Base-by-base conservation (phyloP, 2,113 vertebrate genomes). In the Fulica atra region DNA sequence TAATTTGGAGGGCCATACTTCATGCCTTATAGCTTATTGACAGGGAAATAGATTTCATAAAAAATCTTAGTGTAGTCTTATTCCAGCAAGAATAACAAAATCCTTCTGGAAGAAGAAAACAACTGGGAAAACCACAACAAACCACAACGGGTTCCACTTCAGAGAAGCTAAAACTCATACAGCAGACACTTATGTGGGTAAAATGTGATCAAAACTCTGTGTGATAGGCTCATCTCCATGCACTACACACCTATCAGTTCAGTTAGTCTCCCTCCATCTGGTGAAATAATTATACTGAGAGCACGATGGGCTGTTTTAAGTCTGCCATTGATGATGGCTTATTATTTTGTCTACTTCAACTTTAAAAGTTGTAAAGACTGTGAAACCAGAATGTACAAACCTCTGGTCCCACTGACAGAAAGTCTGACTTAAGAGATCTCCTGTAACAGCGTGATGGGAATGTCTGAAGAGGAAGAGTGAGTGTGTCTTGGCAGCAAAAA, bases 231-330 rank as follows among this genome's bases (percentile, higher is more conserved):
- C 81, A 68, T 87, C 80, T 87, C 87, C 73, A 92, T 92, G 78
- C 89, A 36, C 11, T 63, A 40, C 69, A 74, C 59, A 82, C 85
- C 48, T 84, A n/a, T 72, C 91, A 80, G 57, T 56, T 95, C 86
- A 79, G 83, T 92, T 92, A 78, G 64, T 38, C 42, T 89, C 42
- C 20, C 71, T 80, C 66, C 53, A 15, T 38, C 81, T 95, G 91
- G 89, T 95, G 71, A 93, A 93, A 79, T 89, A 95, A 94, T 95
- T 93, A 66, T 68, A 24, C 3, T 28, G 64, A 70, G 56, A 88
- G 51, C 25, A 42, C n/a, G 63, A 73, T 91, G 59, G 7, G 11
- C 63, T 1, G 4, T 56, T 94, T 94, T 85, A 91, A 96, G 73
- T 42, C 38, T 85, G 73, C 48, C 31, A 21, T 46, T 82, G 50